Conservation (phyloP, 2,113 vertebrate genomes). For the Rutilus rutilus region DNA sequence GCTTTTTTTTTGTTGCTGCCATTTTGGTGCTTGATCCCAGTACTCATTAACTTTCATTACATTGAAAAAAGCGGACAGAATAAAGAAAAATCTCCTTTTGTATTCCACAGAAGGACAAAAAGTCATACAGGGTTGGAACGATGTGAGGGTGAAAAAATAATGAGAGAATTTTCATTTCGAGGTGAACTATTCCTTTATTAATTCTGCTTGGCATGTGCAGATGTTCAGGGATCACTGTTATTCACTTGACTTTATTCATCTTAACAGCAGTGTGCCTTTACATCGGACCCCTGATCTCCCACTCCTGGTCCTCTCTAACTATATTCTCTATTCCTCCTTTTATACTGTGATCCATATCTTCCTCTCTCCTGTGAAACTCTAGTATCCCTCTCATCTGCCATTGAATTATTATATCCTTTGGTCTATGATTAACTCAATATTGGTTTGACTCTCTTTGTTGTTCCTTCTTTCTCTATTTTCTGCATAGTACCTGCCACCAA, state of each 20-base stretch:
- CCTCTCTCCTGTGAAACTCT: conserved; percentile 17
- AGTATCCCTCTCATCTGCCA: conserved; percentile 42
- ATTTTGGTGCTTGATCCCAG: neutral
- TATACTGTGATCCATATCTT: conserved; percentile 26
- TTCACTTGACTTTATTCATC: conserved; percentile 40
- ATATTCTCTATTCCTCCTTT: conserved; percentile 25
- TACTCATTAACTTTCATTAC: neutral
- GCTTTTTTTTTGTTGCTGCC: neutral
- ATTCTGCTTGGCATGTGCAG: neutral
- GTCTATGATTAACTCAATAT: neutral
- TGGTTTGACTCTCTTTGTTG: neutral
- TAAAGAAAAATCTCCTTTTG: neutral
- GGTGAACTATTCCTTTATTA: neutral
- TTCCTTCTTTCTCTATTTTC: conserved; percentile 44
- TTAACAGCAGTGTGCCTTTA: conserved; percentile 36
- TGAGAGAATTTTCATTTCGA: neutral
- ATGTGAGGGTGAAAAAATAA: neutral
- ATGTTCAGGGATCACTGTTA: conserved; percentile 46
- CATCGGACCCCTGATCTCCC: conserved; percentile 27
- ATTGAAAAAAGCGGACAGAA: neutral
- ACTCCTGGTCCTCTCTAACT: conserved; percentile 15
- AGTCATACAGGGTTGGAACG: neutral
- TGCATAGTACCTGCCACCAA: conserved; percentile 93
- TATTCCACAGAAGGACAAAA: neutral
- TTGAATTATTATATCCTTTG: neutral